Conservation (phyloP, 1,140 invertebrate species). For the Steinernema khuongi region DNA sequence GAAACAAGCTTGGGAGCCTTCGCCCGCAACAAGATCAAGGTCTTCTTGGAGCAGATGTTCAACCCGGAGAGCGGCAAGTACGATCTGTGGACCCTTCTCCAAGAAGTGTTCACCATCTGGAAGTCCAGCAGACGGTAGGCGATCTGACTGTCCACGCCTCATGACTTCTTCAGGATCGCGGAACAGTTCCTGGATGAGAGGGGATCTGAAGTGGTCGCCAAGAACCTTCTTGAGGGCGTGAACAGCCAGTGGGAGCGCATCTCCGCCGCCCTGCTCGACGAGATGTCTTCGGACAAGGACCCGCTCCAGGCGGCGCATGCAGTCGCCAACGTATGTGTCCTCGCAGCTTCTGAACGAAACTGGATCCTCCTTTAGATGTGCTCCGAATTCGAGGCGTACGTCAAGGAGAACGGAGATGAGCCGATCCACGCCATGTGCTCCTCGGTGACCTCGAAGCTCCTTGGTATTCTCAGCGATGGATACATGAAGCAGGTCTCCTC, state of each 20-base stretch:
- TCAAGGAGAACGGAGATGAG: constrained; percentile 37
- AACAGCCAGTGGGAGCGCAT: constrained; percentile 38
- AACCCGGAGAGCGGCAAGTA: constrained; percentile 11
- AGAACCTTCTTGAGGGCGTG: constrained; percentile 45
- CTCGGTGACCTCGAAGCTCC: constrained; percentile 23
- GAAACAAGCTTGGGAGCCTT: constrained; percentile 41
- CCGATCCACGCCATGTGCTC: constrained; percentile 11
- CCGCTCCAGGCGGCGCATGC: constrained; percentile 38
- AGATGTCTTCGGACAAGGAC: constrained; percentile 36
- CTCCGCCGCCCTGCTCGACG: constrained; percentile 15
- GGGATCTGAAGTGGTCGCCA: constrained; percentile 37
- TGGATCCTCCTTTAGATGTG: constrained; percentile 35
- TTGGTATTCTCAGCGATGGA: constrained; percentile 38
- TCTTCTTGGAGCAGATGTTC: constrained; percentile 38
- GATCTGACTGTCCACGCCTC: background rate
- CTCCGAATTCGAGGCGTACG: constrained; percentile 40
- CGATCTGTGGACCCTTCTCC: constrained; percentile 36
- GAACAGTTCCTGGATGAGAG: constrained; percentile 41
- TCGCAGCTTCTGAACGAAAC: background rate
- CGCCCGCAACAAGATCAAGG: constrained; percentile 41
- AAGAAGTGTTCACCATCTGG: constrained; percentile 47
- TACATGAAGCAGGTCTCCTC: constrained; percentile 49
- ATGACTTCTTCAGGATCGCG: constrained; percentile 25
- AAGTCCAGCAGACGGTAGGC: constrained; percentile 31
- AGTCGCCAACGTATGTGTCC: constrained; percentile 38